These are phyloP conservation scores for Phalacrocorax carbo DNA, from an alignment of 2,113 vertebrate genomes.

Conservation along the genomic window DNA sequence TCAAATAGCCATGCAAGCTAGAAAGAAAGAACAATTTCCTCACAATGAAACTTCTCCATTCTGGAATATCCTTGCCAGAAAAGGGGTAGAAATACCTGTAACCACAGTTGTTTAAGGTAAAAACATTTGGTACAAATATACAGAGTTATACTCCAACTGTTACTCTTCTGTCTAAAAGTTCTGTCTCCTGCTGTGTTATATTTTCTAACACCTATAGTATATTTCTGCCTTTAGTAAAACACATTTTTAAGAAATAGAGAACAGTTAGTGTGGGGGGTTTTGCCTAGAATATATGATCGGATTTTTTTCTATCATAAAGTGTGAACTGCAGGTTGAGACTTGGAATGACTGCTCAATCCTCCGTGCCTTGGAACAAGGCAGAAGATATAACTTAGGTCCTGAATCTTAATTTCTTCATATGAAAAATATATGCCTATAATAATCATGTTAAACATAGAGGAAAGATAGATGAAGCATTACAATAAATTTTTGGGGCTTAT, in stretches of 20 bases:
- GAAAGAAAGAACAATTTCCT: background rate
- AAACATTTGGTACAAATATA: background rate
- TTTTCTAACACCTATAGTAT: background rate
- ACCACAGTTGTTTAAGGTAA: background rate
- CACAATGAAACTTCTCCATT: background rate
- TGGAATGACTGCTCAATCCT: constrained; percentile 47
- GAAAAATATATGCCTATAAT: constrained; percentile 48
- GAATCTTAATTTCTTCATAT: constrained; percentile 41
- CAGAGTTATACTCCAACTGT: background rate
- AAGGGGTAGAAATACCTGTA: background rate
- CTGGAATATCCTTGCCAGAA: background rate
- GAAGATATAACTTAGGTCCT: constrained; percentile 19
- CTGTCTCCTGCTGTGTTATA: background rate
- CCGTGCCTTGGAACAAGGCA: constrained; percentile 29
- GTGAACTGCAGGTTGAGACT: constrained; percentile 18
- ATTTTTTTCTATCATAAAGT: constrained; percentile 48
- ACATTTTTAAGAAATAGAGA: constrained; percentile 31
- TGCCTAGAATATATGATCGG: constrained; percentile 13
- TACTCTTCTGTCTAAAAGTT: background rate
- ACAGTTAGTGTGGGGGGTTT: background rate
- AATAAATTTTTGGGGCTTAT: constrained; percentile 7
- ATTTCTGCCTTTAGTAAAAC: background rate
- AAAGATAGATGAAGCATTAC: background rate
- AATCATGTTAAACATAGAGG: constrained; percentile 35
- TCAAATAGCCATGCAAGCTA: background rate